A percentile compares a stretch with the other conserved stretches of the same genome.
phyloP scores from a whole-genome alignment of 1,140 invertebrate species.

The Procambarus virginalis region DNA sequence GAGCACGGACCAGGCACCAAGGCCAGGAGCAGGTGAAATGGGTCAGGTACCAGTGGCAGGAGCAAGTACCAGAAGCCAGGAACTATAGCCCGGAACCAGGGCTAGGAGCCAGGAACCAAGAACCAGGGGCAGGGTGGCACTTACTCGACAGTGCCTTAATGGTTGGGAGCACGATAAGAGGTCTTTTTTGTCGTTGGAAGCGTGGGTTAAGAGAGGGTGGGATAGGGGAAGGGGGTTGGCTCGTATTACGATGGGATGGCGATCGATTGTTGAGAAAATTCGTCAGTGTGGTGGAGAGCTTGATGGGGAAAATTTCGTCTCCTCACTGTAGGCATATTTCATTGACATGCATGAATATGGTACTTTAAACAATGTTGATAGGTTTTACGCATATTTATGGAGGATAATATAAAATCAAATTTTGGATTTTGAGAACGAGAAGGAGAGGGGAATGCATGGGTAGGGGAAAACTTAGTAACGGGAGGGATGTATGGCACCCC shows the following conservation, averaged over 20 bases:
- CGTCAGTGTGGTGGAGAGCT: constrained; percentile 1
- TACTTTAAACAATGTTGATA: background rate
- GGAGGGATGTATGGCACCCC: too few relatives aligned
- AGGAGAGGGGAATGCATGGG: background rate
- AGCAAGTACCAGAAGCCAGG: too few relatives aligned
- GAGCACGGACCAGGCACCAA: background rate
- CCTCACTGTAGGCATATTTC: too few relatives aligned
- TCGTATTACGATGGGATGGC: constrained; percentile 4
- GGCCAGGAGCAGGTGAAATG: background rate
- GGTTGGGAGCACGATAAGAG: constrained; percentile 56
- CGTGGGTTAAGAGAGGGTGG: constrained; percentile 1
- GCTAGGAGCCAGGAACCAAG: too few relatives aligned
- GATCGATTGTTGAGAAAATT: constrained; percentile 39
- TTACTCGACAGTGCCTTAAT: constrained; percentile 64
- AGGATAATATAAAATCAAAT: too few relatives aligned
- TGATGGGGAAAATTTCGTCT: background rate
- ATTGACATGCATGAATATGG: background rate
- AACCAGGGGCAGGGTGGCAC: constrained; percentile 24
- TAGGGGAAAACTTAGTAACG: background rate
- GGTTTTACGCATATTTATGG: background rate
- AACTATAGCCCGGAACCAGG: too few relatives aligned
- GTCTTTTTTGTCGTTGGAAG: constrained; percentile 50
- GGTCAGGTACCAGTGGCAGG: too few relatives aligned
- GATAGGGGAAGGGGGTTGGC: background rate
- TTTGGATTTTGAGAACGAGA: background rate